phyloP scores from a whole-genome alignment of 1,140 invertebrate genomes.

The Phortica variegata region DNA sequence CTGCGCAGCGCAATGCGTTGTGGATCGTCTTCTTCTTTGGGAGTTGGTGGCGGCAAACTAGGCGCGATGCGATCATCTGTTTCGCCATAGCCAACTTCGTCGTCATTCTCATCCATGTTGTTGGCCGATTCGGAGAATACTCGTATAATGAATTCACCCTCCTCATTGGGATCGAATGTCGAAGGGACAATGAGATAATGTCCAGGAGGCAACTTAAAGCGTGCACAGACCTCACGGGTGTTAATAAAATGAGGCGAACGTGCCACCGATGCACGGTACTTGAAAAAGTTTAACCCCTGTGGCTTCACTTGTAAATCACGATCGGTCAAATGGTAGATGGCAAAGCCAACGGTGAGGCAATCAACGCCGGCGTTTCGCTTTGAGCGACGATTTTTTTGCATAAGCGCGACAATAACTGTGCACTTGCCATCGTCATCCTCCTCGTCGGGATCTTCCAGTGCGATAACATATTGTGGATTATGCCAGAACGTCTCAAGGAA shows the following conservation, averaged over 20 bases:
- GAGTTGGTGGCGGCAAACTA: constrained; percentile 41
- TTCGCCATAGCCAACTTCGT: constrained; percentile 76
- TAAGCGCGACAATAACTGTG: constrained; percentile 90
- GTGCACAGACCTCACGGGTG: constrained; percentile 77
- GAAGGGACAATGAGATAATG: constrained; percentile 96
- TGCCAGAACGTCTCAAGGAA: constrained; percentile 93
- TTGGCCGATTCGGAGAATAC: constrained; percentile 94
- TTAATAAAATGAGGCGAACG: constrained; percentile 95
- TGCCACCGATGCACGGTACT: constrained; percentile 89
- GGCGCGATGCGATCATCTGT: constrained; percentile 62
- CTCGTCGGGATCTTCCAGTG: constrained; percentile 85
- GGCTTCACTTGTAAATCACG: constrained; percentile 78
- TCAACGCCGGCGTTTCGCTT: constrained; percentile 87
- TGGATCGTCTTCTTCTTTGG: constrained; percentile 58
- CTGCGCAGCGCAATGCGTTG: constrained; percentile 67
- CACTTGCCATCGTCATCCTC: constrained; percentile 91
- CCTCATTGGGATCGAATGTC: constrained; percentile 95
- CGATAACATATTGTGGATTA: constrained; percentile 95
- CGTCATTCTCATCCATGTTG: constrained; percentile 84
- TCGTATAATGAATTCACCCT: constrained; percentile 93
- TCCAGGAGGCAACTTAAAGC: constrained; percentile 89
- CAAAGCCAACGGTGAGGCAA: constrained; percentile 93
- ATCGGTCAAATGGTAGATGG: constrained; percentile 86
- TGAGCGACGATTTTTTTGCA: constrained; percentile 91
- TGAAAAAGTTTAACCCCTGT: constrained; percentile 90